phyloP scores from a whole-genome alignment of 37 sponge, comb jelly and placozoan genomes.

The Axinella damicornis region DNA sequence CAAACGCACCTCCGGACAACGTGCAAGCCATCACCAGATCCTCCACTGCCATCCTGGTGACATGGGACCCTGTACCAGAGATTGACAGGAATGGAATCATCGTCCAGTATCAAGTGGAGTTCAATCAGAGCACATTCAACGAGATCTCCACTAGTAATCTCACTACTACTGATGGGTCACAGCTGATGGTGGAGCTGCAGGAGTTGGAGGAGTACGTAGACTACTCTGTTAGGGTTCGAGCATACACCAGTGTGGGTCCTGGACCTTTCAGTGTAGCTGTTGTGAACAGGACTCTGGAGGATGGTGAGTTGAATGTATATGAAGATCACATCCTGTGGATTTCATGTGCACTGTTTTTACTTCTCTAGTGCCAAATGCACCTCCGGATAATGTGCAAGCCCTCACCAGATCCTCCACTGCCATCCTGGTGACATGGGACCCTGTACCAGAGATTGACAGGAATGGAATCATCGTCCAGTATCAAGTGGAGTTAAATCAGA shows the following conservation, averaged over 20 bases:
- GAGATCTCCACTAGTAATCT: no score
- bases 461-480: no score
- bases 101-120: no score
- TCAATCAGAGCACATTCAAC: no score
- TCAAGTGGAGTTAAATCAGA: no score
- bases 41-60: conserved; percentile 14
- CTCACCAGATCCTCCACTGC: conserved; percentile 25
- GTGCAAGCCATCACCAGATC: neutral
- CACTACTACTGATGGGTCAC: no score
- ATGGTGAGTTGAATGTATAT: no score
- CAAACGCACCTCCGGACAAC: neutral
- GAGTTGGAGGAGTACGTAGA: conserved; percentile 4
- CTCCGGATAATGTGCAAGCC: conserved; percentile 18
- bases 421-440: conserved; percentile 27
- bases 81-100: neutral
- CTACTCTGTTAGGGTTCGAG: conserved; percentile 11
- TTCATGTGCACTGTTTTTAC: no score
- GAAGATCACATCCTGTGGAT: no score
- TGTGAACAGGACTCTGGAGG: no score
- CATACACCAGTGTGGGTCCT: conserved; percentile 16
- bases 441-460: conserved; percentile 16
- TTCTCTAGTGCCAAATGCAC: conserved; percentile 22
- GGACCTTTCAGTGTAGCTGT: conserved; percentile 15
- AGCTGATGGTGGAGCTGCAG: neutral
- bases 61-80: conserved; percentile 20